A percentile compares a stretch with the other conserved stretches of the same genome.
Evolutionary conservation across 2,797 vertebrate species (phyloP).

Genomic region (Intellagama lesueurii): DNA sequence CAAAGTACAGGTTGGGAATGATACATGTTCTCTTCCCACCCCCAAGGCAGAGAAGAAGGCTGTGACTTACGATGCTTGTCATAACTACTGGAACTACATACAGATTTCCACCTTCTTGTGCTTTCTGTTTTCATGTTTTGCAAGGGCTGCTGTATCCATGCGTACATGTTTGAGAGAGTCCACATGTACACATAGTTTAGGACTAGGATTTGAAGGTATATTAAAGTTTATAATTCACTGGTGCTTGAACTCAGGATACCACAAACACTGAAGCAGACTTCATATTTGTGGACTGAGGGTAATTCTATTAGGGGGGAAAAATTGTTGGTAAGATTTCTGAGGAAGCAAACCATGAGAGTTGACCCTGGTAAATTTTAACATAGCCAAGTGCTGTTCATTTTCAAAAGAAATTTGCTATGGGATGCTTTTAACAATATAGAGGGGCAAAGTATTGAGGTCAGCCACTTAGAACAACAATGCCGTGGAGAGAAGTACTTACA

Average conservation of each 20-base stretch:
- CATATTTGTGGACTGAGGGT: not conserved
- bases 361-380: not conserved
- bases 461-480: not conserved
- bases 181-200: not conserved
- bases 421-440: not conserved
- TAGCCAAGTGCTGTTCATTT: not conserved
- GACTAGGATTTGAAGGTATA: conserved; percentile 5
- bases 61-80: not conserved
- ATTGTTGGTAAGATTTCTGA: not conserved
- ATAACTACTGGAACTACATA: not conserved
- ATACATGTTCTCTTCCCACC: no score
- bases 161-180: not conserved
- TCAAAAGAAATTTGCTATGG: not conserved
- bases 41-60: not conserved
- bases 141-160: no score
- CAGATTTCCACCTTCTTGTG: not conserved
- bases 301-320: not conserved
- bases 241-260: not conserved
- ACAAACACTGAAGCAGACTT: not conserved
- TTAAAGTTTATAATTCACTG: not conserved
- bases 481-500: not conserved
- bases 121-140: not conserved
- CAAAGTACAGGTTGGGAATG: not conserved
- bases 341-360: not conserved
- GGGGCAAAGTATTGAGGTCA: not conserved